phyloP scores from a whole-genome alignment of 2,797 vertebrate genomes.

The Oceanodroma leucorhoa region DNA sequence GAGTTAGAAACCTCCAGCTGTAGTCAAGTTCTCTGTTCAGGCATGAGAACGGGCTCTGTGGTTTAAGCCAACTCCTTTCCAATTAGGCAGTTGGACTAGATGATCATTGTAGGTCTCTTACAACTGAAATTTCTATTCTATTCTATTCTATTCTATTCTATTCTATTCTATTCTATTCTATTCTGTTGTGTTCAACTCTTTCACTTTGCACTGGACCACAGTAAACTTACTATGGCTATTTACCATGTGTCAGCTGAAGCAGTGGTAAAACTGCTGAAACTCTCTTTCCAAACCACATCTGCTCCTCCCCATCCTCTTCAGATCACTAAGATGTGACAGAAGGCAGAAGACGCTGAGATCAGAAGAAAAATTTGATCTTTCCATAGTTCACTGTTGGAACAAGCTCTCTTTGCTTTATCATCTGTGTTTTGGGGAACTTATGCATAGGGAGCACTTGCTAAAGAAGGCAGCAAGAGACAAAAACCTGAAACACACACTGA shows the following conservation, averaged over 20 bases:
- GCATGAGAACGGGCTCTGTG: rapidly evolving
- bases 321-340: background rate
- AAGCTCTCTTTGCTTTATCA: background rate
- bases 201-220: background rate
- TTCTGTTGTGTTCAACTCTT: too few species aligned
- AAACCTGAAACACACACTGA: background rate
- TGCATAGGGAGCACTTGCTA: background rate
- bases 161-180: background rate
- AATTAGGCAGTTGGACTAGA: background rate
- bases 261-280: background rate
- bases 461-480: background rate
- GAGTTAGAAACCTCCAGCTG: background rate
- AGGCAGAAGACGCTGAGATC: background rate
- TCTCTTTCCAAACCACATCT: background rate
- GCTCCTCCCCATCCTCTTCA: background rate
- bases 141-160: background rate
- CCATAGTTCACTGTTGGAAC: background rate
- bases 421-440: background rate
- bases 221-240: background rate
- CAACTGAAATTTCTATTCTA: background rate
- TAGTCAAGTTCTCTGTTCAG: background rate
- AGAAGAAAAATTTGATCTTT: background rate
- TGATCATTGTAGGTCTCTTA: background rate
- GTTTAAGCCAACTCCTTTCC: background rate
- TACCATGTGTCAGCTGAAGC: background rate